Conservation (phyloP, 2,113 vertebrate genomes). For the Ramphastos sulfuratus region DNA sequence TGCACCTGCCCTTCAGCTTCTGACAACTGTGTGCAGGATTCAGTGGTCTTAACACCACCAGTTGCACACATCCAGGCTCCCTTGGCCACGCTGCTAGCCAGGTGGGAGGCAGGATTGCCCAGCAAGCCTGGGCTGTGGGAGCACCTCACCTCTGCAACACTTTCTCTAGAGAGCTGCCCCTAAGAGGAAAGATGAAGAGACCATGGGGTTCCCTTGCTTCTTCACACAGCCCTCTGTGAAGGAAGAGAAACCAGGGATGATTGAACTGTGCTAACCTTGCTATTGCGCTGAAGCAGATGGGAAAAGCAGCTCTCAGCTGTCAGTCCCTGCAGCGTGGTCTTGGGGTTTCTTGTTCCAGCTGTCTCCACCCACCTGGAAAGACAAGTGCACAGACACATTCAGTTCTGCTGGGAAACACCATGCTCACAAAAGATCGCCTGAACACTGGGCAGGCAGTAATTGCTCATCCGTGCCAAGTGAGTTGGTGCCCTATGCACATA, state of each 20-base stretch:
- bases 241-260: not conserved
- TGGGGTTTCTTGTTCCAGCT: not conserved
- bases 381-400: not conserved
- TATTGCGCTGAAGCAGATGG: not conserved
- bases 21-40: not conserved
- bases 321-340: rapidly evolving
- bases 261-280: not conserved
- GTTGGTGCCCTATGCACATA: not conserved
- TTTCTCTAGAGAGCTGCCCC: not conserved
- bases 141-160: not conserved
- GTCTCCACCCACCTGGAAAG: not conserved
- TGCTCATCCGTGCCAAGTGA: not conserved
- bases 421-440: not conserved
- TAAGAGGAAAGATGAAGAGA: not conserved
- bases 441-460: not conserved
- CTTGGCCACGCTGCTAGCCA: not conserved
- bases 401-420: not conserved
- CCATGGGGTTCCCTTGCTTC: not conserved
- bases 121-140: not conserved
- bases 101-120: not conserved
- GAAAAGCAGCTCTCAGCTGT: not conserved
- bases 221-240: not conserved
- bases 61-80: not conserved
- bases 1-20: not conserved
- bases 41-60: not conserved